Base-by-base conservation (phyloP, 2,888 invertebrate species). In the Linnaemya tessellans region DNA sequence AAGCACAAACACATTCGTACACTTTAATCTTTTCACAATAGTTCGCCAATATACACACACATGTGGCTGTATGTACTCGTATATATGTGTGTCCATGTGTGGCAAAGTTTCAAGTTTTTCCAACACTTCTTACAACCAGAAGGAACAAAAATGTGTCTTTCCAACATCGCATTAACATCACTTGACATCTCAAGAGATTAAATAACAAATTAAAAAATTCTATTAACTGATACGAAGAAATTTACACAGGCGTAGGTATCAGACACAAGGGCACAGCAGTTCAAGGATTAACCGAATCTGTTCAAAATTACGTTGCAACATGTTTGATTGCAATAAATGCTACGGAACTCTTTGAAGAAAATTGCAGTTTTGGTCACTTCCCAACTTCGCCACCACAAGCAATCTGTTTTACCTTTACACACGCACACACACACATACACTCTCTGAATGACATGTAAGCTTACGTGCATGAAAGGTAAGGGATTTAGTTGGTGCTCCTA, bases 121-220 rank as follows among this genome's bases (percentile, higher is more conserved):
- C 8, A 38, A 8, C 20, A 41, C 38, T 38, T 5, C 54, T 15
- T 56, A n/a, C n/a, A 13, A 10, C 67, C 18, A 35, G 49, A 13
- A n/a, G 5, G 35, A 65, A 30, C 10, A 46, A 64, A 46, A 64
- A 67, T 35, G 7, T 67, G 22, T 60, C 22, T 35, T 49, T 68
- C 25, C 38, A 25, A 38, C 4, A 60, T 49, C 70, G 51, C 51
- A 54, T 62, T 51, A 41, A 54, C 20, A 41, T 70, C 70, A 43
- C 30, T 71, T 58, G 43, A 18, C 62, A 54, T 71, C 70, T 71
- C 71, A 0, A 43, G 71, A 64, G 62, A 79, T 71, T 60, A 79
- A 79, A 62, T 20, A 35, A 15, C 18, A 30, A 51, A 62, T 62
- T 51, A 62, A 70, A 64, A 68, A 41, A 43, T 79, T 8, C 18